These are phyloP conservation scores for Cossypha heuglini DNA, from an alignment of 2,797 vertebrate species.

Conservation along the genomic window DNA sequence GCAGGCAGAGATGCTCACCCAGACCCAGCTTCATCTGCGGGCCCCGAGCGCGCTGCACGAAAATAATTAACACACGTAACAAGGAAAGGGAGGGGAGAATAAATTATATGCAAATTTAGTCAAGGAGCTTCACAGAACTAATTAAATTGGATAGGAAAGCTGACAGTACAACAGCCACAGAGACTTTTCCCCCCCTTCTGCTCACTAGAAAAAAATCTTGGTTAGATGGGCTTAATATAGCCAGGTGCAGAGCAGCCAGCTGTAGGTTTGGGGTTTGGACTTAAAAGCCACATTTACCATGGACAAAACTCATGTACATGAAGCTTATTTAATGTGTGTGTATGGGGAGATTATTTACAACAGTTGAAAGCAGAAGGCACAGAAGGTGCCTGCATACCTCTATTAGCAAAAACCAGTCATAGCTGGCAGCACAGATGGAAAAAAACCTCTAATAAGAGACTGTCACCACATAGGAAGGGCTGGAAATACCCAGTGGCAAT, in stretches of 20 bases:
- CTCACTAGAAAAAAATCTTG: background rate
- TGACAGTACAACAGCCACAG: slow-evolving; percentile 17
- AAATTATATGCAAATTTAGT: slow-evolving; percentile 46
- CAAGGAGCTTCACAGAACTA: slow-evolving; percentile 45
- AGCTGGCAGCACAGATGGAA: background rate
- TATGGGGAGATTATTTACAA: background rate
- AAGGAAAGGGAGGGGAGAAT: slow-evolving; percentile 41
- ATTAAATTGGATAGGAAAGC: slow-evolving; percentile 49
- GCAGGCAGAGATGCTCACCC: background rate
- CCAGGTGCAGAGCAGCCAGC: background rate
- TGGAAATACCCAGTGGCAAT: background rate
- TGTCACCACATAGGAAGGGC: background rate
- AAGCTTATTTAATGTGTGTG: background rate
- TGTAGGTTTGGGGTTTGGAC: background rate
- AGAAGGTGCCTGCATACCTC: background rate
- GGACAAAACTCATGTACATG: background rate
- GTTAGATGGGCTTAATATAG: background rate
- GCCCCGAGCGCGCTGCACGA: background rate
- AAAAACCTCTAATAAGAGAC: background rate
- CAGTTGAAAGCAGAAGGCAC: background rate
- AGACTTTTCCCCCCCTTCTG: background rate
- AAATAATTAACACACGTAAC: slow-evolving; percentile 49
- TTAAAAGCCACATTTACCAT: background rate
- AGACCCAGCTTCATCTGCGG: background rate
- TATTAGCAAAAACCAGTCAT: background rate